Percentiles rank a stretch among this genome's conserved stretches.
phyloP scores from a whole-genome alignment of 2,888 invertebrate genomes.

The Tenodera sinensis region DNA sequence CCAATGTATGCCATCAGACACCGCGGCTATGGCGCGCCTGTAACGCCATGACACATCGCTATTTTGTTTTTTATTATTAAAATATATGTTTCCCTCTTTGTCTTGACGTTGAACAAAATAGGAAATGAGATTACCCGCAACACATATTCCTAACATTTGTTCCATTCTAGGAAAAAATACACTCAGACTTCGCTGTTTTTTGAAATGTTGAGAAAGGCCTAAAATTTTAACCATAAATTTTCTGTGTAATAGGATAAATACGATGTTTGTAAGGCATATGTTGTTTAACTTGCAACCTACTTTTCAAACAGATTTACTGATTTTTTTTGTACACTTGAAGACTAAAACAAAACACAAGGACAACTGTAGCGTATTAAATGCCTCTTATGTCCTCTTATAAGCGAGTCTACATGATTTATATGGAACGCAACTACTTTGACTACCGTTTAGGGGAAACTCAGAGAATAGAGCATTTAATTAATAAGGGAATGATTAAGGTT shows the following conservation, averaged over 20 bases:
- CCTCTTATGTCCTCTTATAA: too few species aligned
- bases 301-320: neutral
- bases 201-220: neutral
- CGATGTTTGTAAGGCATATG: neutral
- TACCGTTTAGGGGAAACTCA: too few species aligned
- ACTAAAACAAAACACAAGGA: too few species aligned
- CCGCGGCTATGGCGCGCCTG: slow-evolving; percentile 5
- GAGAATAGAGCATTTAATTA: too few species aligned
- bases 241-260: neutral
- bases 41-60: slow-evolving; percentile 5
- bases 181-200: neutral
- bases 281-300: neutral
- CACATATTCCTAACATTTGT: neutral
- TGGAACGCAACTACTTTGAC: too few species aligned
- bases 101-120: neutral
- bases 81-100: neutral
- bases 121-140: neutral
- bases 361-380: too few species aligned
- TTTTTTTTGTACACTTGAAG: neutral
- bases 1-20: slow-evolving; percentile 5
- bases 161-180: neutral
- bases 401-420: too few species aligned
- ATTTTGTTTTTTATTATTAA: neutral
- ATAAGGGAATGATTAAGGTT: too few species aligned
- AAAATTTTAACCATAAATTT: neutral